Conservation (phyloP, 2,113 vertebrate species). For the Saccopteryx bilineata region DNA sequence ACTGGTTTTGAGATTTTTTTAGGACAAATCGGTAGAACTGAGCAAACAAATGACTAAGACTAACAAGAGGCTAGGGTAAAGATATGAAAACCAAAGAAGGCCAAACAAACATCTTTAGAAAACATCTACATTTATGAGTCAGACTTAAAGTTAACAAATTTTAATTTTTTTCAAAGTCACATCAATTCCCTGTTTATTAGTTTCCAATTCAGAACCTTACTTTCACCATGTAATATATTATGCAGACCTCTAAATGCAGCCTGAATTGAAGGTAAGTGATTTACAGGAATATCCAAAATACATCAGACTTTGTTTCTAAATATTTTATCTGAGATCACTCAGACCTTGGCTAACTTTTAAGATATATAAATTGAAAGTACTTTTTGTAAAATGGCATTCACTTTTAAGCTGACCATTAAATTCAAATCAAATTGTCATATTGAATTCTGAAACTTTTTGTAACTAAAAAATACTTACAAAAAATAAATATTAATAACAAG, state of each 20-base stretch:
- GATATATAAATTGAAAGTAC: conserved; percentile 48
- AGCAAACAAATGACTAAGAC: neutral
- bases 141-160: neutral
- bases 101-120: neutral
- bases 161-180: neutral
- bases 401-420: conserved; percentile 63
- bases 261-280: conserved; percentile 67
- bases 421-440: conserved; percentile 77
- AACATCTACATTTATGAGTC: neutral
- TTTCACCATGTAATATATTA: neutral
- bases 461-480: conserved; percentile 70
- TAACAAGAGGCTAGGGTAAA: neutral
- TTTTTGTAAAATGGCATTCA: conserved; percentile 21
- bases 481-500: conserved; percentile 70
- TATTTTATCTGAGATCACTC: conserved; percentile 54
- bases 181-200: neutral
- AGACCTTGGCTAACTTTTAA: conserved; percentile 55
- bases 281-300: conserved; percentile 60
- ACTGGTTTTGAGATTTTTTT: neutral
- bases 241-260: conserved; percentile 37
- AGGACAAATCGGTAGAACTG: neutral
- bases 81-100: neutral
- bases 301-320: conserved; percentile 29
- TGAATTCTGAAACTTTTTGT: conserved; percentile 63
- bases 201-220: neutral